Percentiles rank a stretch among this genome's conserved stretches.
phyloP scores from a whole-genome alignment of 2,113 vertebrate genomes.

The Climacteris rufus region DNA sequence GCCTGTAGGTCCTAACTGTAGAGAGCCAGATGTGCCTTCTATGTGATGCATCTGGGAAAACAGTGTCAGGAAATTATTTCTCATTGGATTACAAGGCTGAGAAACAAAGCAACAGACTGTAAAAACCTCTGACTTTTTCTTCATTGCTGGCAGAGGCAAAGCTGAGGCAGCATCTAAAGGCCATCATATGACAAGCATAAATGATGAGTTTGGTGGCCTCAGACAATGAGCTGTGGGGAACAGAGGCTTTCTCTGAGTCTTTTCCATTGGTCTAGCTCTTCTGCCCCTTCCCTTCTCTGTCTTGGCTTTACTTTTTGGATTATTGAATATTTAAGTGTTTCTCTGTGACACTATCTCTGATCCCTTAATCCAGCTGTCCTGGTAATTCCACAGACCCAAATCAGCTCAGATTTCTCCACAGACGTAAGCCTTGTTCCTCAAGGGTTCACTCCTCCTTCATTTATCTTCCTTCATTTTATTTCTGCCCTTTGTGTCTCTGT shows the following conservation, averaged over 20 bases:
- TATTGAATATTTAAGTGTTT: slow-evolving; percentile 65
- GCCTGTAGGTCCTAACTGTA: neutral
- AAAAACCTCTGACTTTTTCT: slow-evolving; percentile 21
- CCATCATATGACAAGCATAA: neutral
- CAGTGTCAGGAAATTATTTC: slow-evolving; percentile 2
- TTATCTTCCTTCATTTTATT: slow-evolving; percentile 49
- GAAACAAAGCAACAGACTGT: neutral
- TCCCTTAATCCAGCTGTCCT: slow-evolving; percentile 67
- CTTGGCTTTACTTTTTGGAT: slow-evolving; percentile 41
- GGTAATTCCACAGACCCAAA: slow-evolving; percentile 63
- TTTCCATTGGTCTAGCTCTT: neutral
- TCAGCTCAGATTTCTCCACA: slow-evolving; percentile 63
- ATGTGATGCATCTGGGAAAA: neutral
- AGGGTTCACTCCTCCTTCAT: slow-evolving; percentile 34
- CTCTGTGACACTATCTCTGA: slow-evolving; percentile 63
- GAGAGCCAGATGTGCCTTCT: neutral
- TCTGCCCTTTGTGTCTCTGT: slow-evolving; percentile 39
- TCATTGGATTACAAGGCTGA: neutral
- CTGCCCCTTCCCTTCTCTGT: neutral
- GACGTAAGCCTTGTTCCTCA: slow-evolving; percentile 57
- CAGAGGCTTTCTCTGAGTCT: neutral
- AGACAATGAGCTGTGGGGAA: neutral
- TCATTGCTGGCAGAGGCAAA: neutral
- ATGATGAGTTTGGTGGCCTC: neutral
- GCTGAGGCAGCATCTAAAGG: neutral